Evolutionary conservation across 2,113 vertebrate genomes (phyloP).

Genomic region (Ondatra zibethicus): DNA sequence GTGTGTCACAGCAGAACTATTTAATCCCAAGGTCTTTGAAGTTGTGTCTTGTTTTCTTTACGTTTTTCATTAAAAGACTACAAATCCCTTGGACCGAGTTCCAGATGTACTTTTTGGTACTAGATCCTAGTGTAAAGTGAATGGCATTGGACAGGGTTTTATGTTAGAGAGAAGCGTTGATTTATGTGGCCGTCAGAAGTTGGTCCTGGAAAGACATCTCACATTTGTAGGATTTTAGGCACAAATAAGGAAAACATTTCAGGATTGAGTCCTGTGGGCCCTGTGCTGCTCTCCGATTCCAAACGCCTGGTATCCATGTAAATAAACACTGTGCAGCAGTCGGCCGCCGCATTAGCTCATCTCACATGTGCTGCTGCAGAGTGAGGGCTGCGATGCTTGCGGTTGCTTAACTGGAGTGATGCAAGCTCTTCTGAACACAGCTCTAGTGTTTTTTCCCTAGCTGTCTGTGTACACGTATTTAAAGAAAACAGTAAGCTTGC

Average conservation of each 20-base stretch:
- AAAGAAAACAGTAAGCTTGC: neutral
- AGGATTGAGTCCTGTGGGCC: neutral
- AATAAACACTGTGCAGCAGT: constrained; percentile 39
- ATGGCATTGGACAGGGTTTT: neutral
- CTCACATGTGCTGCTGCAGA: constrained; percentile 36
- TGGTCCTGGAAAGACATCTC: constrained; percentile 10
- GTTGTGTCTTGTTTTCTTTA: constrained; percentile 30
- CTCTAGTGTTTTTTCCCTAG: constrained; percentile 53
- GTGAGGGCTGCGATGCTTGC: constrained; percentile 1
- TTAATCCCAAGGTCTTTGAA: neutral
- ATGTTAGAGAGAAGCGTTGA: neutral
- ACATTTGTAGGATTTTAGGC: constrained; percentile 19
- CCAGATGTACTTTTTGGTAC: neutral
- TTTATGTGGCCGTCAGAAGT: constrained; percentile 30
- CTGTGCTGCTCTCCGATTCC: neutral
- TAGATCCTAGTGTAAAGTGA: neutral
- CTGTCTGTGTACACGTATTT: constrained; percentile 21
- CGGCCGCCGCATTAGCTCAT: constrained; percentile 51
- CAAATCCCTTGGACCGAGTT: neutral
- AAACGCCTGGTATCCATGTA: constrained; percentile 47
- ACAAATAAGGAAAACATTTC: constrained; percentile 17
- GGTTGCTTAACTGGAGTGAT: constrained; percentile 54
- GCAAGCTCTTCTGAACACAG: constrained; percentile 49
- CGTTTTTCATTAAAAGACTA: constrained; percentile 29
- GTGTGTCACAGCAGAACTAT: constrained; percentile 1